Base-by-base conservation (phyloP, 2,888 invertebrate species). In the Apeira syringaria region DNA sequence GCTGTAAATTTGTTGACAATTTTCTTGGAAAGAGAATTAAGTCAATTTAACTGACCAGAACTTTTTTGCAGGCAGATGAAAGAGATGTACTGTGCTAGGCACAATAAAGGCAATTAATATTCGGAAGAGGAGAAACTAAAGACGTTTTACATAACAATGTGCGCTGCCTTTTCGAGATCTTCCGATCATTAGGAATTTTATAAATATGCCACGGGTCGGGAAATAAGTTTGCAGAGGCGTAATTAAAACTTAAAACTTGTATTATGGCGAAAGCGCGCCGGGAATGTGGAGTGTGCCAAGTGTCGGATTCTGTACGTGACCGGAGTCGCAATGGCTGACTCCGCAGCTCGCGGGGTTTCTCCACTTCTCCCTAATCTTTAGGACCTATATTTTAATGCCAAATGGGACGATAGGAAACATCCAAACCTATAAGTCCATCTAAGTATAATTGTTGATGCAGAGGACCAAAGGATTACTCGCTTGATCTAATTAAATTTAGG, bases 201-300 rank as follows among this genome's bases (percentile, higher is more conserved):
- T 56, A 61, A 61, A 59, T 58, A 59, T 54, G 39, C 53, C 47
- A 27, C 67, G 62, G 61, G 51, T 53, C 60, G 47, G 34, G 49
- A 7, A 45, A 61, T 65, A 72, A 74, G 69, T 73, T 74, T 74
- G 62, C 65, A 64, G 66, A 70, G 59, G 64, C 68, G 83, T 85
- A 86, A 88, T 87, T 87, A 88, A 88, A 87, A 84, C 78, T 86
- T 79, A 77, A 80, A 85, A 80, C 72, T 83, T 78, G 68, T 79
- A 78, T 81, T 78, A 82, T 68, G 68, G 74, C 58, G 47, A 63
- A 62, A 68, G 68, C 68, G 68, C 64, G 68, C 61, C 63, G 69
- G 68, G 74, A 68, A 74, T 77, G 76, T 72, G 76, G 70, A 72
- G 74, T 67, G 78, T 79, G 87, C 86, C 84, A 86, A 86, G 80